Evolutionary conservation across 2,888 invertebrate species (phyloP), one percentile per base, ranked within the genome.

Genomic region (Orchestes rusci): DNA sequence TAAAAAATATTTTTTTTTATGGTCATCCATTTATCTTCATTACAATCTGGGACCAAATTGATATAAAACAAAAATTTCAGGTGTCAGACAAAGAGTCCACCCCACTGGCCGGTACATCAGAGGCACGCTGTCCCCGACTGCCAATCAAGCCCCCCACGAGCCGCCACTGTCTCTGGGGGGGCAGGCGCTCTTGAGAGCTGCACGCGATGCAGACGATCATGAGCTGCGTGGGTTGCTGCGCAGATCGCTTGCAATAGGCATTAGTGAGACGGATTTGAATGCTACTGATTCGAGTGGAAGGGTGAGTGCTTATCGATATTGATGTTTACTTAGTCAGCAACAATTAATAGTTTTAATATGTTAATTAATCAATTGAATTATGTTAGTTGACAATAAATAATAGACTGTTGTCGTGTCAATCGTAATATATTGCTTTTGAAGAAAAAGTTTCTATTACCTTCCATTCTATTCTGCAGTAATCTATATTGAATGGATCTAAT

Each of bases 231-330:
- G 70, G 37, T 63, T 73, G 29, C 62, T 74, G 31, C 58, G 66
- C 20, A 66, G 68, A 49, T 68, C 68, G 16, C 60, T 66, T 29
- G 61, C 68, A 17, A 60, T 66, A 30, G 68, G 67, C 8, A 61
- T 69, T 23, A 52, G 65, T 2, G 69, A 69, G 39, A 63, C 66
- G 36, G 73, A 75, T 50, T 60, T 76, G 52, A 77, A 77, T 59
- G 70, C 73, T 16, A 64, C 68, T 3, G 77, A 78, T 59, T 64
- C 65, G 53, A 75, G 74, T 57, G 77, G 77, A 57, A 68, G 76
- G 69, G 77, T 77, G 57, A 75, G 75, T 56, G 8, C n/a, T n/a
- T n/a, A n/a, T n/a, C n/a, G 23, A 34, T n/a, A 7, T 17, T 34
- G 18, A 20, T n/a, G 4, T 30, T 30, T 15, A 23, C 17, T 39